phyloP scores from a whole-genome alignment of 92 coral and sea anemone species.

The Palythoa caribaeorum region DNA sequence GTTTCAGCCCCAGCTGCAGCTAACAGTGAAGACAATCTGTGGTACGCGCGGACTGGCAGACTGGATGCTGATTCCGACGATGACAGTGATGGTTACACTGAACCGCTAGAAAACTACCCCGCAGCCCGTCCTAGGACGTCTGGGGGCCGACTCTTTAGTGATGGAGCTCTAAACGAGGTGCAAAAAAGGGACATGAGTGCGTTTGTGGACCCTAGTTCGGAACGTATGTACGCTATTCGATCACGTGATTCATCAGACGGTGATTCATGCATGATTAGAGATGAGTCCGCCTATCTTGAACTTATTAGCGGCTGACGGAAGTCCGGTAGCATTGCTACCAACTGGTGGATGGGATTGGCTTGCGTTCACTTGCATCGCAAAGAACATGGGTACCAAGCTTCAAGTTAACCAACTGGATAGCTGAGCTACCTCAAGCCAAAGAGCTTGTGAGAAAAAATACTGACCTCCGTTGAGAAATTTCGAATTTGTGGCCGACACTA shows the following conservation, averaged over 20 bases:
- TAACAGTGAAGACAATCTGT: constrained; percentile 44
- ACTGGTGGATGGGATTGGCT: not conserved
- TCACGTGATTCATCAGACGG: not conserved
- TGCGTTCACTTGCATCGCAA: too few species aligned
- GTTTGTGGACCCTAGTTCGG: constrained; percentile 23
- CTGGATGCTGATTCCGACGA: constrained; percentile 71
- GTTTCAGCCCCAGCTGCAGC: constrained; percentile 40
- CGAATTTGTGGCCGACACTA: too few species aligned
- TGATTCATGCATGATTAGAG: not conserved
- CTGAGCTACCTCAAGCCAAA: too few species aligned
- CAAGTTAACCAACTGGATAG: too few species aligned
- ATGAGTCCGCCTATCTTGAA: constrained; percentile 1
- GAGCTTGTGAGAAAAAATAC: not conserved
- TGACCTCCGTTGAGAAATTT: too few species aligned
- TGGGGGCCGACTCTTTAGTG: constrained; percentile 54
- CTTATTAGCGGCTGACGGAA: constrained; percentile 18
- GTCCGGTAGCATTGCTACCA: not conserved
- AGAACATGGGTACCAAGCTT: not conserved
- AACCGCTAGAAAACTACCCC: constrained; percentile 53
- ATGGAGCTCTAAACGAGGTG: constrained; percentile 60
- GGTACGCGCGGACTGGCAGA: constrained; percentile 82
- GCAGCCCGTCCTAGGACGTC: not conserved
- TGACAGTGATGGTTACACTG: constrained; percentile 87
- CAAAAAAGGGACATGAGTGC: not conserved
- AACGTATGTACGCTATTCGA: not conserved